phyloP scores from a whole-genome alignment of 2,888 invertebrate species.

The Prenolepis imparis region DNA sequence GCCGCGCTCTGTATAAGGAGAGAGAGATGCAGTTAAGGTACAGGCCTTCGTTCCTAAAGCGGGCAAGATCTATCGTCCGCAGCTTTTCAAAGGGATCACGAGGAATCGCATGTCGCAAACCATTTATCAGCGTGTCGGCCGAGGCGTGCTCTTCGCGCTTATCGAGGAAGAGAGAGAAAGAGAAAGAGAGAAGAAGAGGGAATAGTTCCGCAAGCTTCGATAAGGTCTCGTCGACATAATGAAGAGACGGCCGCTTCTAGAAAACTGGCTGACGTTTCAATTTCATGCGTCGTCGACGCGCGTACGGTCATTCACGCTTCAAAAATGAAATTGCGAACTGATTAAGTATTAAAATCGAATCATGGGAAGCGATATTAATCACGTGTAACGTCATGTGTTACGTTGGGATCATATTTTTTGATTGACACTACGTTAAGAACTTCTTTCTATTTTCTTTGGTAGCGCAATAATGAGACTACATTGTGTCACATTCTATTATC shows the following conservation, averaged over 20 bases:
- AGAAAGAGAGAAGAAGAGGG: not conserved
- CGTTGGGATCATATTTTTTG: constrained; percentile 21
- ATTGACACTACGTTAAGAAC: not conserved
- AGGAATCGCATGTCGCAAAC: constrained; percentile 76
- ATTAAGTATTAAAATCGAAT: constrained; percentile 34
- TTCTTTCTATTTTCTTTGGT: constrained; percentile 1
- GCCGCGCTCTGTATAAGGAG: constrained; percentile 41
- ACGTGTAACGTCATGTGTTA: not conserved
- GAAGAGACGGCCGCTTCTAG: constrained; percentile 72
- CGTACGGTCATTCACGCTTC: constrained; percentile 15
- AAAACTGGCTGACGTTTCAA: constrained; percentile 73
- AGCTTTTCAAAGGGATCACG: constrained; percentile 72
- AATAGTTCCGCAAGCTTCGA: constrained; percentile 54
- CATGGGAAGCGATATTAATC: constrained; percentile 17
- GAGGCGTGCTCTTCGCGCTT: constrained; percentile 65
- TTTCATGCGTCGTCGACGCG: constrained; percentile 66
- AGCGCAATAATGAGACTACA: not conserved
- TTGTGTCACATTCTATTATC: not conserved
- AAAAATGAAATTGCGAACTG: constrained; percentile 31
- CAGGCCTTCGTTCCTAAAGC: constrained; percentile 69
- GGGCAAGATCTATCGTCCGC: constrained; percentile 73
- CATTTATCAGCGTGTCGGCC: constrained; percentile 74
- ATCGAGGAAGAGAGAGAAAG: constrained; percentile 18
- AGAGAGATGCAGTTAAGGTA: constrained; percentile 55
- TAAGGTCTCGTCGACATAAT: constrained; percentile 72